phyloP scores from a whole-genome alignment of 1,140 invertebrate genomes.

The Brachionus plicatilis region DNA sequence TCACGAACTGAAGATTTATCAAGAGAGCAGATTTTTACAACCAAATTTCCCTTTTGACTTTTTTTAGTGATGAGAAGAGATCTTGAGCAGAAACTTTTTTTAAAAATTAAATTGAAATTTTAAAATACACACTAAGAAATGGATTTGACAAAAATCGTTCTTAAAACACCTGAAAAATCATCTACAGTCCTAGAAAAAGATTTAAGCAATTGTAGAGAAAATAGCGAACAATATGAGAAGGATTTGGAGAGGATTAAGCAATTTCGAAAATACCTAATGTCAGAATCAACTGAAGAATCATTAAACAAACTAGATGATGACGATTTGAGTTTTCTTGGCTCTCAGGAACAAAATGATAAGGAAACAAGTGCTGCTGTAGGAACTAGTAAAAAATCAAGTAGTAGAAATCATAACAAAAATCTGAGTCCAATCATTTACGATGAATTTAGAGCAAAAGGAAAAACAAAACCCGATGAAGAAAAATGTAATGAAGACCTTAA shows the following conservation, averaged over 20 bases:
- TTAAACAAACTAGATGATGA: not conserved
- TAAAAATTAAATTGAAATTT: no score
- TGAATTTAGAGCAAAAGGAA: not conserved
- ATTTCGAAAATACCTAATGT: not conserved
- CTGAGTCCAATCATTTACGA: not conserved
- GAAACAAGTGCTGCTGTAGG: constrained; percentile 1
- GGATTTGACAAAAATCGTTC: no score
- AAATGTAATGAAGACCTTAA: not conserved
- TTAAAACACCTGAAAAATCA: no score
- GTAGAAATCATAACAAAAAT: not conserved
- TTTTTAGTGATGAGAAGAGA: no score
- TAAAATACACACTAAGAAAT: no score
- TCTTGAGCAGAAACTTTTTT: no score
- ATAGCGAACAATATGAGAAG: not conserved
- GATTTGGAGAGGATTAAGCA: not conserved
- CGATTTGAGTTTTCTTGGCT: not conserved
- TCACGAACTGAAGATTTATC: no score
- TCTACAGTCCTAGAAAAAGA: no score
- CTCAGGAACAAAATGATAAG: not conserved
- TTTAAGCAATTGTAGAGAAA: not conserved
- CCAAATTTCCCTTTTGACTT: no score
- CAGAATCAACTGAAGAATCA: not conserved
- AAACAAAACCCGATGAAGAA: not conserved
- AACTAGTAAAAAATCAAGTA: constrained; percentile 8
- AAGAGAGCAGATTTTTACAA: no score